Evolutionary conservation across 2,113 vertebrate species (phyloP).

Genomic region (Callospermophilus lateralis): DNA sequence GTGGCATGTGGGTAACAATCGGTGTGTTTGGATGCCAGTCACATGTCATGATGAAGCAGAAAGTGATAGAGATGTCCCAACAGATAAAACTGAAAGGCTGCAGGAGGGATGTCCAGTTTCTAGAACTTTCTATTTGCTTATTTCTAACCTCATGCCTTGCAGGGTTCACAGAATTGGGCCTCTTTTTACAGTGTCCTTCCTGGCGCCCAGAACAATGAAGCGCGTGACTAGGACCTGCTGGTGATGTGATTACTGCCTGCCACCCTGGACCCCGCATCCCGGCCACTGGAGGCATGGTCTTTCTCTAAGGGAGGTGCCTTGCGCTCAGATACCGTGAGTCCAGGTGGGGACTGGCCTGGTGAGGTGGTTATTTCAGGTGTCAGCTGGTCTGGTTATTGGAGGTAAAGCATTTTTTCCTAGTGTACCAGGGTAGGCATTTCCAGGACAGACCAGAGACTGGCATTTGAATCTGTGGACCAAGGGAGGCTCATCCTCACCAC

Average conservation of each 20-base stretch:
- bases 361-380: too few species aligned
- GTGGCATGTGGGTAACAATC: accelerated
- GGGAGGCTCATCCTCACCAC: accelerated
- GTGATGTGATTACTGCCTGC: too few species aligned
- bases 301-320: accelerated
- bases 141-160: not conserved
- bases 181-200: not conserved
- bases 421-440: not conserved
- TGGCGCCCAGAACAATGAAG: not conserved
- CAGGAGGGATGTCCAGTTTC: not conserved
- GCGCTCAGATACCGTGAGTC: not conserved
- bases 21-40: too few species aligned
- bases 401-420: too few species aligned
- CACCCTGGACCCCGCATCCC: accelerated
- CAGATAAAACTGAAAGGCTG: not conserved
- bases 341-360: accelerated
- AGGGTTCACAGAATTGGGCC: not conserved
- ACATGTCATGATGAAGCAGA: not conserved
- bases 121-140: not conserved
- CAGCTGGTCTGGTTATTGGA: too few species aligned
- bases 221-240: not conserved
- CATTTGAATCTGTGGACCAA: not conserved
- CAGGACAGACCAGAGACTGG: not conserved
- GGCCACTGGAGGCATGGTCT: accelerated
- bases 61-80: accelerated